A percentile compares a stretch with the other conserved stretches of the same genome.
Conservation (phyloP, 1,140 invertebrate species). For the Diprion similis region DNA sequence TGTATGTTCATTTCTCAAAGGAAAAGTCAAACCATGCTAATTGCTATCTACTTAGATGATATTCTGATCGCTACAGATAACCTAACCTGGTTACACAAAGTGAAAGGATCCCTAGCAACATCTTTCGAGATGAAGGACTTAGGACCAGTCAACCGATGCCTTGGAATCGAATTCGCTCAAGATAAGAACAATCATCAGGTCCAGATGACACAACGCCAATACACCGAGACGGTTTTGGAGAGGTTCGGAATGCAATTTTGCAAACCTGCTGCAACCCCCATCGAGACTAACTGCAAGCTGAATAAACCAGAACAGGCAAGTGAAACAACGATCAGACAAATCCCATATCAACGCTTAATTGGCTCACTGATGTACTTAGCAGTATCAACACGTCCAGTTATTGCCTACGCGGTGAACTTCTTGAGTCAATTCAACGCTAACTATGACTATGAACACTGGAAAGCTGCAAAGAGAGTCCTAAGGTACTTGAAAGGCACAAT, state of each 20-base stretch:
- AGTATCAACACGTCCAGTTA: constrained; percentile 56
- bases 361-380: constrained; percentile 56
- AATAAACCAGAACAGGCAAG: constrained; percentile 12
- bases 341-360: constrained; percentile 49
- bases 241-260: constrained; percentile 18
- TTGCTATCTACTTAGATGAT: neutral
- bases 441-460: constrained; percentile 29
- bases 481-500: constrained; percentile 35
- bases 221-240: neutral
- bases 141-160: neutral
- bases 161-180: constrained; percentile 10
- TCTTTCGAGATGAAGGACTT: neutral
- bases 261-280: constrained; percentile 38
- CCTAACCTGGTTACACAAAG: neutral
- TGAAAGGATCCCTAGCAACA: neutral
- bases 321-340: constrained; percentile 13
- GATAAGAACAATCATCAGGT: neutral
- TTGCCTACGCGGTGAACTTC: constrained; percentile 50
- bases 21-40: constrained; percentile 10
- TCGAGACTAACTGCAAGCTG: constrained; percentile 28
- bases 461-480: constrained; percentile 33
- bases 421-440: constrained; percentile 36
- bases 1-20: constrained; percentile 10
- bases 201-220: constrained; percentile 2
- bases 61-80: neutral